Conservation (phyloP, 1,140 invertebrate genomes). For the Spodoptera frugiperda region DNA sequence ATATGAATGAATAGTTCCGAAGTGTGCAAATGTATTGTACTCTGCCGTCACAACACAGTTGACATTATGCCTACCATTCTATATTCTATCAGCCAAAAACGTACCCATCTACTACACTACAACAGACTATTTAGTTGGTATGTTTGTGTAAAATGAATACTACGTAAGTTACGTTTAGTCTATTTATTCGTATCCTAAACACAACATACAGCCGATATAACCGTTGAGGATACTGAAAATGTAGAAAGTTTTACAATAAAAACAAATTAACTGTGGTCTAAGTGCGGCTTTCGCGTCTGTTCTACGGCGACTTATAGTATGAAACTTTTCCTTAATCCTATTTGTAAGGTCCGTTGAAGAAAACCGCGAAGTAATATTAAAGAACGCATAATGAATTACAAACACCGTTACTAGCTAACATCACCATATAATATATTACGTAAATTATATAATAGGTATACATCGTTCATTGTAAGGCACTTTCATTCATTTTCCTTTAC, state of each 20-base stretch:
- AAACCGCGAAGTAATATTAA: constrained; percentile 49
- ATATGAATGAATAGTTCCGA: too few species aligned
- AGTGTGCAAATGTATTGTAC: too few species aligned
- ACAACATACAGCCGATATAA: constrained; percentile 46
- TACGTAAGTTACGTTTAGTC: not conserved
- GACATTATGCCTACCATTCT: too few species aligned
- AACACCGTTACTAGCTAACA: constrained; percentile 43
- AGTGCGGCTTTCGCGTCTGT: constrained; percentile 64
- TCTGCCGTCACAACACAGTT: too few species aligned
- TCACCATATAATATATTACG: too few species aligned
- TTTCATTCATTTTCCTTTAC: not conserved
- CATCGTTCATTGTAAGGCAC: not conserved
- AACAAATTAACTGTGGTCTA: constrained; percentile 75
- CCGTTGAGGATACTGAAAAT: constrained; percentile 65
- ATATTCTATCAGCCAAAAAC: too few species aligned
- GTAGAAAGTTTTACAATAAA: constrained; percentile 79
- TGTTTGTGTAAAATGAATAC: not conserved
- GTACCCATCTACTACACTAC: too few species aligned
- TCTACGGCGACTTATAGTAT: constrained; percentile 65
- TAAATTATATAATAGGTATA: not conserved
- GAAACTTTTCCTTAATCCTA: constrained; percentile 72
- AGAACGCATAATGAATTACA: constrained; percentile 50
- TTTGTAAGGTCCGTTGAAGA: constrained; percentile 60
- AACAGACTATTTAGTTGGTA: not conserved
- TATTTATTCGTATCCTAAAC: constrained; percentile 13